Conservation (phyloP, 2,113 vertebrate species). For the Python bivittatus region DNA sequence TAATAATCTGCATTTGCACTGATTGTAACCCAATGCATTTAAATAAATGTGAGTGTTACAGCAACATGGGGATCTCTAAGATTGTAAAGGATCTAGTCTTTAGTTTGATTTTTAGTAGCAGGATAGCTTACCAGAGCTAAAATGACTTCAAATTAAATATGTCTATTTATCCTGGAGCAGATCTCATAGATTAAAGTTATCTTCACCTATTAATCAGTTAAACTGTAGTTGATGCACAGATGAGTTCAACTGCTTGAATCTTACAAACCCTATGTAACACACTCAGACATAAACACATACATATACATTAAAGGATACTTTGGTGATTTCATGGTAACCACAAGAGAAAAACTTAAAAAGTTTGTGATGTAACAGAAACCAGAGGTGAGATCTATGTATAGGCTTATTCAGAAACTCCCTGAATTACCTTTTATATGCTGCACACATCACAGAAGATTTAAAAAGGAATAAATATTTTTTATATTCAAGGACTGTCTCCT, state of each 20-base stretch:
- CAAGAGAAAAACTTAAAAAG: slow-evolving; percentile 70
- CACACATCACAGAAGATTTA: slow-evolving; percentile 67
- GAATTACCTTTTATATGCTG: slow-evolving; percentile 71
- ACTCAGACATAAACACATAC: slow-evolving; percentile 26
- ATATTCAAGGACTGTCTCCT: slow-evolving; percentile 60
- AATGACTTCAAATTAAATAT: not conserved
- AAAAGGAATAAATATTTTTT: slow-evolving; percentile 71
- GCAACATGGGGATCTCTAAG: not conserved
- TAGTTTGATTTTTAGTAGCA: not conserved
- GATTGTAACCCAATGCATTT: not conserved
- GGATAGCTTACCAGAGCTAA: not conserved
- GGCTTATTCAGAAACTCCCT: slow-evolving; percentile 66
- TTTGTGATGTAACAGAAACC: slow-evolving; percentile 74
- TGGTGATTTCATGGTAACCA: slow-evolving; percentile 69
- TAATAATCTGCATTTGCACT: not conserved
- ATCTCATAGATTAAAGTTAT: slow-evolving; percentile 14
- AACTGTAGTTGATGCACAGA: not conserved
- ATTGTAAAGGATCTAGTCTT: not conserved
- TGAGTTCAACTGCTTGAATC: not conserved
- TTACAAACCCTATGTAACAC: not conserved
- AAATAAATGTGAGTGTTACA: not conserved
- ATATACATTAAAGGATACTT: slow-evolving; percentile 62
- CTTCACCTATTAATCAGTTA: not conserved
- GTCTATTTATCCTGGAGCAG: not conserved
- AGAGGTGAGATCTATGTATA: slow-evolving; percentile 68